Conservation (phyloP, 2,888 invertebrate genomes). For the Nudaria mundana region DNA sequence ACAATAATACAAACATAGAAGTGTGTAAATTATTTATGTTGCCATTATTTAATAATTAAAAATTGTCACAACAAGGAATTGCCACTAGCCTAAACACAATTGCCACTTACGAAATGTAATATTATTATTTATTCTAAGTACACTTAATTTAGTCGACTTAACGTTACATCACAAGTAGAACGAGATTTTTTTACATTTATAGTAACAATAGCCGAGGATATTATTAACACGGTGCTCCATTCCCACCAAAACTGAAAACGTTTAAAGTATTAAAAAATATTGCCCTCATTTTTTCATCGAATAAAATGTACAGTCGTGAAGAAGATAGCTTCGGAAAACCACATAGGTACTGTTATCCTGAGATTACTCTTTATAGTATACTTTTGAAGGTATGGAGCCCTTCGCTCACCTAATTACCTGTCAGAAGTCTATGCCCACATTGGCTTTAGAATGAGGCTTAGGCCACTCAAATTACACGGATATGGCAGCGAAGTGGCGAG, state of each 20-base stretch:
- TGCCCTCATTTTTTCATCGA: background rate
- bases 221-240: conserved; percentile 48
- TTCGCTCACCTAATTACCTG: no score
- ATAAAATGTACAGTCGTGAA: no score
- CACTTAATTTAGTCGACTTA: conserved; percentile 66
- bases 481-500: no score
- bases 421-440: no score
- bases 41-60: conserved; percentile 66
- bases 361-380: no score
- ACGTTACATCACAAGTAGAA: conserved; percentile 78
- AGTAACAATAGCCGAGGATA: conserved; percentile 64
- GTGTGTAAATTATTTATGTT: conserved; percentile 77
- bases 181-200: conserved; percentile 67
- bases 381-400: no score
- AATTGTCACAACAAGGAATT: conserved; percentile 77
- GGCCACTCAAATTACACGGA: no score
- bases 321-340: no score
- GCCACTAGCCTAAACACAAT: conserved; percentile 65
- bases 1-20: conserved; percentile 30
- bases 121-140: conserved; percentile 56
- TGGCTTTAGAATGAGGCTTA: no score
- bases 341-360: no score
- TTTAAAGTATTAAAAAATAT: background rate
- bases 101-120: conserved; percentile 54
- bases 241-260: conserved; percentile 40